phyloP scores from a whole-genome alignment of 2,797 vertebrate species.

The Selene dorsalis region DNA sequence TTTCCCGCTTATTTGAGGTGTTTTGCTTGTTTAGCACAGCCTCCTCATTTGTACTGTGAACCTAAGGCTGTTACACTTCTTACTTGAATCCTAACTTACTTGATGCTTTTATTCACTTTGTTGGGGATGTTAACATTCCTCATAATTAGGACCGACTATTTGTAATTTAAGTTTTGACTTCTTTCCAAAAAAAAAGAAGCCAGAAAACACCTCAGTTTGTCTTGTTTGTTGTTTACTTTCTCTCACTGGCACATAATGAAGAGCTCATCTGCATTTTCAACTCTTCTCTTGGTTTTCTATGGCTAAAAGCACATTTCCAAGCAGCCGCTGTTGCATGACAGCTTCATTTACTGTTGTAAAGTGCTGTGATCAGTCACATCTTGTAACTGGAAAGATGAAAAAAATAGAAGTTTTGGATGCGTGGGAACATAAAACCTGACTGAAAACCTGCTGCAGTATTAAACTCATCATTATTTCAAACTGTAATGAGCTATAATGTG shows the following conservation, averaged over 20 bases:
- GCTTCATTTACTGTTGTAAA: slow-evolving; percentile 17
- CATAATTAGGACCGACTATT: not conserved
- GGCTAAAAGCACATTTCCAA: slow-evolving; percentile 1
- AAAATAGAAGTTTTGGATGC: slow-evolving; percentile 3
- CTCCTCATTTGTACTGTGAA: slow-evolving; percentile 10
- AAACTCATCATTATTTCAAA: slow-evolving; percentile 1
- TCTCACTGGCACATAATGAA: slow-evolving; percentile 18
- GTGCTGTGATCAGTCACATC: slow-evolving; percentile 21
- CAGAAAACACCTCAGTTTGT: not conserved
- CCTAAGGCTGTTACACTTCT: not conserved
- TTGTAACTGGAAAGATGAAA: not conserved
- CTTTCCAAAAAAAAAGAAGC: no score
- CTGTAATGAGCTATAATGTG: not conserved
- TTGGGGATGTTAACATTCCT: not conserved
- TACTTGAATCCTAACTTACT: not conserved
- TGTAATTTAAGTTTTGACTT: not conserved
- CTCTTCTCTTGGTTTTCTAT: slow-evolving; percentile 6
- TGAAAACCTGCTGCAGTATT: not conserved
- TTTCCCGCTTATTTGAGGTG: slow-evolving; percentile 35
- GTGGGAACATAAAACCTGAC: not conserved
- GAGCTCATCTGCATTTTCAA: slow-evolving; percentile 32
- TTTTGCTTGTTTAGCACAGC: slow-evolving; percentile 2
- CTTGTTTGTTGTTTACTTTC: not conserved
- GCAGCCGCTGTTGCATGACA: slow-evolving; percentile 3
- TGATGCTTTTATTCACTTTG: not conserved